Evolutionary conservation across 2,797 vertebrate genomes (phyloP).

Genomic region (Chelonia mydas): DNA sequence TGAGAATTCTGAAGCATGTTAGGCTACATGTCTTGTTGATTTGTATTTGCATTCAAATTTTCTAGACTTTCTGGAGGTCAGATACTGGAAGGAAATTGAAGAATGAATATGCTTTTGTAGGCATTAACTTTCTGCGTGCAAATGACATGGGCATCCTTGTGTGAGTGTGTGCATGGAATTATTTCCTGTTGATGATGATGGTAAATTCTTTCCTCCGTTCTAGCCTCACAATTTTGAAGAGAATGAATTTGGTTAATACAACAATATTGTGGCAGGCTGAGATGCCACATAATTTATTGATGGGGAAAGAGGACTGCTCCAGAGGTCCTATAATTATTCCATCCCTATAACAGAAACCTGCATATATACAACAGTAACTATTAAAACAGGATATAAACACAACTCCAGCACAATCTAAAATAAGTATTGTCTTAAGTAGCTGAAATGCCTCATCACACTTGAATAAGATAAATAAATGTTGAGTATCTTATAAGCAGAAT

Average conservation of each 20-base stretch:
- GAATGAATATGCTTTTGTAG: background rate
- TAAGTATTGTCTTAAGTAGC: background rate
- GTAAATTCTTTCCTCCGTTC: background rate
- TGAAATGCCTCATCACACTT: background rate
- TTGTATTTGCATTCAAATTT: background rate
- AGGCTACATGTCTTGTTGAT: background rate
- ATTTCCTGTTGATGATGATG: background rate
- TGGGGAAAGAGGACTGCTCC: background rate
- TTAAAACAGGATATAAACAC: constrained; percentile 14
- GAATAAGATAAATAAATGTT: background rate
- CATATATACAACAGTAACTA: background rate
- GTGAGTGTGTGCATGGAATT: too few relatives aligned
- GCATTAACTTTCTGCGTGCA: background rate
- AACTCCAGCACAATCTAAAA: background rate
- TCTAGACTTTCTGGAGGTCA: constrained; percentile 1
- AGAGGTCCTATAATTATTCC: background rate
- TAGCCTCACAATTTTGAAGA: background rate
- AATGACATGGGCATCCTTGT: background rate
- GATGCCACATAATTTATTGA: background rate
- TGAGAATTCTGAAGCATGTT: background rate
- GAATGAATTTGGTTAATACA: background rate
- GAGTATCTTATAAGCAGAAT: background rate
- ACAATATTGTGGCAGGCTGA: background rate
- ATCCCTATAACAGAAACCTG: background rate
- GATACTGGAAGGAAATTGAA: background rate